Base-by-base conservation (phyloP, 2,888 invertebrate species). In the Drosophila colorata region DNA sequence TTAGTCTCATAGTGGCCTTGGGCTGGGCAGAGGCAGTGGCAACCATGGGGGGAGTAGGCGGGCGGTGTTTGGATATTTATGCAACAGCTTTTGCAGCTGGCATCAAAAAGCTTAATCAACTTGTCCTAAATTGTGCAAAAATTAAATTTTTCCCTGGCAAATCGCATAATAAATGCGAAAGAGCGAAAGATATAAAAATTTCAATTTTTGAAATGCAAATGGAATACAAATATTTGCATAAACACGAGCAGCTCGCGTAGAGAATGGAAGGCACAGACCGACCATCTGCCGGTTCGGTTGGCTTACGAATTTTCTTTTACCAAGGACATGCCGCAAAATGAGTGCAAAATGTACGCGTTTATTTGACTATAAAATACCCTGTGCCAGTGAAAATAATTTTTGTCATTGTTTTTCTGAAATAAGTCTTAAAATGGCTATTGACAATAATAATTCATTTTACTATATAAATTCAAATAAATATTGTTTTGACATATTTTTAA, bases 151-250 rank as follows among this genome's bases (percentile, higher is more conserved):
- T 65, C 49, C 44, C 38, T 38, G 38, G 51, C 61, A 80, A 81
- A 87, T 84, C 72, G 76, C 86, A 82, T 85, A 87, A 82, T 85
- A 78, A 70, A 64, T 75, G 66, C 61, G 61, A 67, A 49, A 64
- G 63, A 60, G 69, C 58, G 56, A 47, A 60, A 63, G 60, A 79
- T 68, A 79, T 79, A 83, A 88, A 87, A 88, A 80, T 84, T 83
- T 83, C 82, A 88, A 83, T 83, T 88, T 87, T 86, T 83, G 84
- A 88, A 88, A 83, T 88, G 82, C 82, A 83, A 83, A 83, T 83
- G 82, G 88, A 88, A 88, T 80, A 88, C 87, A 83, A 83, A 88
- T 83, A 83, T 83, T 83, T 83, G 88, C 88, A 88, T 88, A 85
- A 88, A 86, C 70, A 77, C 77, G 63, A 69, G 59, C 69, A 65